Evolutionary conservation across 1,140 invertebrate species (phyloP), one percentile per base, ranked within the genome.

Genomic region (Physella acuta): DNA sequence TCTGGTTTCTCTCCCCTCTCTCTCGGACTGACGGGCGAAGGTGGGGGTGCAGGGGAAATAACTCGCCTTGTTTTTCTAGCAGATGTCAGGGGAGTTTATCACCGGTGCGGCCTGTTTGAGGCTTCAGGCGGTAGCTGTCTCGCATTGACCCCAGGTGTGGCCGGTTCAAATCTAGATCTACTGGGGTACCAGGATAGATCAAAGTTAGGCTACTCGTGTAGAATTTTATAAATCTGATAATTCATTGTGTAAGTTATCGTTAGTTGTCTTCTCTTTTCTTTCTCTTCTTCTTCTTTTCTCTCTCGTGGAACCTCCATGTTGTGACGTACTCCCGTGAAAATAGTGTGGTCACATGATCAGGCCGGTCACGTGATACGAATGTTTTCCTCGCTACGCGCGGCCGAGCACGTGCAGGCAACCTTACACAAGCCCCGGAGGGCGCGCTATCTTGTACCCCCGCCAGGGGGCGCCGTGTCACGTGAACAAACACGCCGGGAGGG

Each of bases 381-480:
- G 1, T 34, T 17, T 34, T 17, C 31, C 2, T 62, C 36, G 34
- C 17, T 37, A 62, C 60, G 60, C 44, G 60, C 60, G 26, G 30
- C 36, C 34, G n/a, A 37, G 34, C n/a, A n/a, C n/a, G n/a, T 30
- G 37, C 26, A 37, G 8, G 60, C 44, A 62, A 62, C 26, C 37
- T 39, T 62, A 62, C 60, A 62, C 36, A 62, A 62, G 39, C 30
- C 24, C 11, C 30, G 11, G 17, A 1, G 56, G 56, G 44, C 60
- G 1, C 34, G 5, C 5, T 62, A 24, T 44, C 39, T 28, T 34
- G 34, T n/a, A 26, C 28, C 20, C 36, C 60, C 60, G 28, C 36
- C 28, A 62, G 60, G 60, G n/a, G 60, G 36, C 60, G 31, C 34
- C 28, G 36, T 62, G 60, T 62, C 60, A 62, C 36, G 24, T 44